phyloP scores from a whole-genome alignment of 2,797 vertebrate genomes.

The Cyclura pinguis region DNA sequence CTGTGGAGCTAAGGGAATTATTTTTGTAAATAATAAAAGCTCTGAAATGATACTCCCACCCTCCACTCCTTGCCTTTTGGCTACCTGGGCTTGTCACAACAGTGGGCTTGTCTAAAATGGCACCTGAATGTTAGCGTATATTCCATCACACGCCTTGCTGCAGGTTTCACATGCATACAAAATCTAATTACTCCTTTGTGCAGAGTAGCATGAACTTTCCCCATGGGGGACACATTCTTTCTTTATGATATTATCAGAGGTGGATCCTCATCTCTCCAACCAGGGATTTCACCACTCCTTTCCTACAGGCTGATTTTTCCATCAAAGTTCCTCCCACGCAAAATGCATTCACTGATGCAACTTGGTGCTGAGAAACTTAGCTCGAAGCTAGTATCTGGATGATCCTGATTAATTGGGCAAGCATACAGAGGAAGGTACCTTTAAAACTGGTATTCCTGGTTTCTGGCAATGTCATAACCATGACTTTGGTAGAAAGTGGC shows the following conservation, averaged over 20 bases:
- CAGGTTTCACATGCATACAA: background rate
- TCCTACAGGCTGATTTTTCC: constrained; percentile 16
- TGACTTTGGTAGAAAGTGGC: background rate
- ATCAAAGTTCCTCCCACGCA: constrained; percentile 30
- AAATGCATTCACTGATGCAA: constrained; percentile 28
- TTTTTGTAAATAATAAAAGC: background rate
- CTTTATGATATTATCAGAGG: background rate
- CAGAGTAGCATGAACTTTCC: constrained; percentile 11
- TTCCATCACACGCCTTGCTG: background rate
- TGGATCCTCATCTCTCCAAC: background rate
- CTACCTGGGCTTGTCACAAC: background rate
- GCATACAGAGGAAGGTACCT: background rate
- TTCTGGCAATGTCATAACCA: background rate
- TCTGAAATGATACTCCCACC: background rate
- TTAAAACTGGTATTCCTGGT: background rate
- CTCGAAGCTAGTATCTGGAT: background rate
- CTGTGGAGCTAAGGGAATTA: background rate
- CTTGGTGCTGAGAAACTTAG: background rate
- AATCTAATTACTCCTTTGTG: constrained; percentile 14
- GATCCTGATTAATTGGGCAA: constrained; percentile 24
- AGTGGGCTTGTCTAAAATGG: background rate
- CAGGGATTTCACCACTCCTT: background rate
- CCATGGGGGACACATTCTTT: constrained; percentile 21
- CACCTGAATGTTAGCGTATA: background rate
- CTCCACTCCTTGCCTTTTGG: background rate